Percentiles rank a stretch among this genome's conserved stretches.
phyloP scores from a whole-genome alignment of 2,888 invertebrate genomes.

The Seira ritae region DNA sequence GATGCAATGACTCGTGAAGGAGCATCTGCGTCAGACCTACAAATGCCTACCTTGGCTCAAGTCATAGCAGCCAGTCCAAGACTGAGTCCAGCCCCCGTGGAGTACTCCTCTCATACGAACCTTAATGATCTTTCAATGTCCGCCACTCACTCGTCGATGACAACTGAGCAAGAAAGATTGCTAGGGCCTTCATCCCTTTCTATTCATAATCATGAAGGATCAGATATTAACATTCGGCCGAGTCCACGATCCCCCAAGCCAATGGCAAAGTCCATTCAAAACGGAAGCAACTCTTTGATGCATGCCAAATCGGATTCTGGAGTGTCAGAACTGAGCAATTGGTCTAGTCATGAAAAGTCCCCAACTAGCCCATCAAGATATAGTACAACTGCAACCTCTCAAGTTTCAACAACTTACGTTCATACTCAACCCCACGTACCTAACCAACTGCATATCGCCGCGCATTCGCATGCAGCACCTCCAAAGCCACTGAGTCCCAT shows the following conservation, averaged over 20 bases:
- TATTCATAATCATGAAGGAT: constrained; percentile 49
- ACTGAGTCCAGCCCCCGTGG: constrained; percentile 67
- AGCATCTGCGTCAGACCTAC: constrained; percentile 47
- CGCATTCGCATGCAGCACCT: constrained; percentile 15
- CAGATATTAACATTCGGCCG: constrained; percentile 75
- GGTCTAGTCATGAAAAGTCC: constrained; percentile 89
- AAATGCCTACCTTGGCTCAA: constrained; percentile 63
- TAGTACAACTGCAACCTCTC: constrained; percentile 48
- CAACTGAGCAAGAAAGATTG: constrained; percentile 25
- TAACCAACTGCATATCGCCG: constrained; percentile 20
- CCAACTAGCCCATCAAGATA: constrained; percentile 79
- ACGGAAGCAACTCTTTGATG: constrained; percentile 78
- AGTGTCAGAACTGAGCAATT: constrained; percentile 87
- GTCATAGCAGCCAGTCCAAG: constrained; percentile 58
- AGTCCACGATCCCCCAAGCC: constrained; percentile 83
- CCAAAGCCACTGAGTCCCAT: constrained; percentile 38
- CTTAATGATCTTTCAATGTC: constrained; percentile 69
- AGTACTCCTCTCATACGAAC: constrained; percentile 60
- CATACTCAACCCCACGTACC: constrained; percentile 49
- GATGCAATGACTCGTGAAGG: constrained; percentile 49
- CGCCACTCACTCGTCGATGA: constrained; percentile 25
- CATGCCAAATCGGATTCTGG: constrained; percentile 89
- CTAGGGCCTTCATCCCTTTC: constrained; percentile 48
- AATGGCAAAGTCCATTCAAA: constrained; percentile 78
- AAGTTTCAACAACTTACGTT: constrained; percentile 51